Base-by-base conservation (phyloP, 2,888 invertebrate genomes). In the Thumatha senex region DNA sequence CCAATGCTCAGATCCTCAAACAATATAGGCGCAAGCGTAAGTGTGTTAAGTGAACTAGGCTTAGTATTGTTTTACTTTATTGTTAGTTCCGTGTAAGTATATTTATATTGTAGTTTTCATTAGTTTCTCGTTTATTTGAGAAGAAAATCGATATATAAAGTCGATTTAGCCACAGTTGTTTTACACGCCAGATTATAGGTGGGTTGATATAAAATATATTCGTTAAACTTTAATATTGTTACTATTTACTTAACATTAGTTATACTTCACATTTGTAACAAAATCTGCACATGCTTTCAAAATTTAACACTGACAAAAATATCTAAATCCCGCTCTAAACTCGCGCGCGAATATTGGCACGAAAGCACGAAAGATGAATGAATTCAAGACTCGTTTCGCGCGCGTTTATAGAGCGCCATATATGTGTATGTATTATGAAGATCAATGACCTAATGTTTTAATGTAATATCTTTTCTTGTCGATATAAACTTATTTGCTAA, bases 251-350 rank as follows among this genome's bases (percentile, higher is more conserved):
- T 31, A 43, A 24, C 11, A 41, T 54, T 54, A 56, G 34, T 54
- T 54, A 59, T 46, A 41, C 57, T 55, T 58, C 59, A 61, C 55
- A 46, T 48, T 59, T 58, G 49, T 61, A 61, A 63, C 48, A 51
- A 47, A 45, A 66, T 40, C 38, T 52, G 67, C 67, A 67, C 67
- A 55, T 44, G 67, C 69, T 67, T 68, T 59, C 60, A 54, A 44
- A 53, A 58, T 36, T 62, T 46, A 51, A 40, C 51, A 54, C 54
- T 53, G 41, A 54, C 7, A 48, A 54, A 61, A 48, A 30, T 47
- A 50, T 48, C 49, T 51, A 31, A 56, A 55, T 57, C 29, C 56
- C 47, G 39, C 47, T 47, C 48, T 5, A 24, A 4, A 24, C 18
- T 4, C 2, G 18, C 18, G 18, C 18, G 18, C 18, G 18, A 24